Conservation (phyloP, 2,113 vertebrate species). For the Poecilia latipinna region DNA sequence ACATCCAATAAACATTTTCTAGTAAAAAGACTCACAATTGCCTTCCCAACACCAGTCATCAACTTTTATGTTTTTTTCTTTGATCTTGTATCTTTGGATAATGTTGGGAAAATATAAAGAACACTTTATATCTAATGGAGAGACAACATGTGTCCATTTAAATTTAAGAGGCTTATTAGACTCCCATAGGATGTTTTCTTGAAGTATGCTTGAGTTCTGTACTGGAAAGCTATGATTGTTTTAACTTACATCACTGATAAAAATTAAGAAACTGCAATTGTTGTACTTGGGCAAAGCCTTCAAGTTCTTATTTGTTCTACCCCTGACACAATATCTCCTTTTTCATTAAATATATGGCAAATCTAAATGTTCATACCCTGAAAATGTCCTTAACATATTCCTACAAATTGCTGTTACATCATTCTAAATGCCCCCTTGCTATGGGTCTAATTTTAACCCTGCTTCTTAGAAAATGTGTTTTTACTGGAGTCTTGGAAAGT, state of each 20-base stretch:
- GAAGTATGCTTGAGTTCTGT: too few relatives aligned
- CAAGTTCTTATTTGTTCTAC: background rate
- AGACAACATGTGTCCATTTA: background rate
- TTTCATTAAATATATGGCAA: background rate
- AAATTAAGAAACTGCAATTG: too few relatives aligned
- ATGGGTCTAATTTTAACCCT: background rate
- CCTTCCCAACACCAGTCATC: background rate
- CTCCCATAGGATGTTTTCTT: background rate
- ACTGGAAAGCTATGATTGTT: background rate
- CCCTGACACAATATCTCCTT: too few relatives aligned
- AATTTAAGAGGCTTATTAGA: background rate
- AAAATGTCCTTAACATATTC: background rate
- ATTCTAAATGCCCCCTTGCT: background rate
- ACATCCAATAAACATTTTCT: slow-evolving; percentile 29
- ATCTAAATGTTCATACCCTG: background rate
- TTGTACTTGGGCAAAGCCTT: background rate
- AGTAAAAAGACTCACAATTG: background rate
- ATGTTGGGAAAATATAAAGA: background rate
- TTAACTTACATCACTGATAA: background rate
- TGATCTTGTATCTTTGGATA: background rate
- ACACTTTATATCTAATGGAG: too few relatives aligned
- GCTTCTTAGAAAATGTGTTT: background rate
- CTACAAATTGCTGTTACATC: background rate
- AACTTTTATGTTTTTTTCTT: background rate
- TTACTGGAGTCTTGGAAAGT: background rate